Base-by-base conservation (phyloP, 2,113 vertebrate genomes). In the Myocastor coypus region DNA sequence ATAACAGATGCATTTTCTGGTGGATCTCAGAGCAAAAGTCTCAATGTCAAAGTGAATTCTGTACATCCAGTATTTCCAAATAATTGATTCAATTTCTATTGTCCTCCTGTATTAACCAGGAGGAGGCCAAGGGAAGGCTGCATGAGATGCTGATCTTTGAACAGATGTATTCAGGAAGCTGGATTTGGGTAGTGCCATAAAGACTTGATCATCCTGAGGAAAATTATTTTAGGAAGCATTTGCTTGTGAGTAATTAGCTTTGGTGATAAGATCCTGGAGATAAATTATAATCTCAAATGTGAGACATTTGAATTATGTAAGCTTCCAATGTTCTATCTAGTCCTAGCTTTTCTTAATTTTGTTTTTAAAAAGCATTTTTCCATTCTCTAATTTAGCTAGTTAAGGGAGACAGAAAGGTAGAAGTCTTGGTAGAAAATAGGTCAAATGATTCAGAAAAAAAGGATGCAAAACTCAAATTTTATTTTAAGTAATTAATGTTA, bases 151-250 rank as follows among this genome's bases (percentile, higher is more conserved):
- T 77, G 59, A 52, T 85, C n/a, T 57, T 55, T 88, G 83, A 40
- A 28, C 24, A 81, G 68, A n/a, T 40, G 50, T 22, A 69, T 34
- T 83, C 34, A 78, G 20, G 24, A 84, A 88, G 3, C 40, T 92
- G 30, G 46, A 82, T 88, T 71, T 95, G 42, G 34, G 64, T 55
- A 61, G 85, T 50, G 30, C 32, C n/a, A 68, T 9, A 11, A 83
- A 30, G 30, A 78, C 66, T 46, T 52, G 26, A 88, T 73, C 17
- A 83, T 28, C 19, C 82, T 75, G 22, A 89, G 63, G 68, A 84
- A 95, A 95, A 83, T 20, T 2, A 1, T 89, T 89, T 87, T 64
- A 69, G 61, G 71, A 83, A 77, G 80, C 52, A 52, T 64, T 94
- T 95, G 6, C 68, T 92, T 66, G 30, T 28, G 57, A 52, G 4